A percentile compares a stretch with the other conserved stretches of the same genome.
phyloP scores from a whole-genome alignment of 2,888 invertebrate genomes.

The Osmoderma eremita region DNA sequence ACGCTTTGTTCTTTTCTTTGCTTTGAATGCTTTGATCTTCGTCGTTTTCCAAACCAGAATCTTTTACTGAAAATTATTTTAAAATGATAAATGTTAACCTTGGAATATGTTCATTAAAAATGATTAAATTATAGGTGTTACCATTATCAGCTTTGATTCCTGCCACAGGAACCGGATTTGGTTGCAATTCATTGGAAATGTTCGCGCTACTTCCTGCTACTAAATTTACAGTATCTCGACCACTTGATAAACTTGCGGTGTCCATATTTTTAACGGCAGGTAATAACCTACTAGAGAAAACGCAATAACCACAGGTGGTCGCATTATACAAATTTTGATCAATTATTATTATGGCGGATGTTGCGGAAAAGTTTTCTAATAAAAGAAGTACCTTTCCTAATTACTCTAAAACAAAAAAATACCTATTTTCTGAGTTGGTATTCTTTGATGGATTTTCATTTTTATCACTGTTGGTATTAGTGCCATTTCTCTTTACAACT shows the following conservation, averaged over 20 bases:
- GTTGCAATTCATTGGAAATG: not conserved
- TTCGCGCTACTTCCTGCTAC: conserved; percentile 1
- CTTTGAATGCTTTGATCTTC: not conserved
- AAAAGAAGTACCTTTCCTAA: not conserved
- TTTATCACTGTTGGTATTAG: not conserved
- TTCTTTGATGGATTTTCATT: conserved; percentile 1
- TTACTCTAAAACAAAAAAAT: not conserved
- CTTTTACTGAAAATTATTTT: not conserved
- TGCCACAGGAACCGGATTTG: not conserved
- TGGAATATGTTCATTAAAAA: not conserved
- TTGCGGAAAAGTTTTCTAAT: no score
- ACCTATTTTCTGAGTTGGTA: conserved; percentile 10
- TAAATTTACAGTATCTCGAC: conserved; percentile 29
- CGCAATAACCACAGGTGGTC: not conserved
- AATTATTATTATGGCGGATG: no score
- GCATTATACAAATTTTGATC: no score
- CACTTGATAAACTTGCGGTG: conserved; percentile 30
- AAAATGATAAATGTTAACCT: not conserved
- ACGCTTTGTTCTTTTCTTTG: not conserved
- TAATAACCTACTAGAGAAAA: not conserved
- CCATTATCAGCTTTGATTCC: not conserved
- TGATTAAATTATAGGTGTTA: not conserved
- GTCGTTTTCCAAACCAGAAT: not conserved
- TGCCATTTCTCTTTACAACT: conserved; percentile 62
- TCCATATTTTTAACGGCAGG: conserved; percentile 9